Evolutionary conservation across 2,797 vertebrate genomes (phyloP).

Genomic region (Sebastes hubbsi): DNA sequence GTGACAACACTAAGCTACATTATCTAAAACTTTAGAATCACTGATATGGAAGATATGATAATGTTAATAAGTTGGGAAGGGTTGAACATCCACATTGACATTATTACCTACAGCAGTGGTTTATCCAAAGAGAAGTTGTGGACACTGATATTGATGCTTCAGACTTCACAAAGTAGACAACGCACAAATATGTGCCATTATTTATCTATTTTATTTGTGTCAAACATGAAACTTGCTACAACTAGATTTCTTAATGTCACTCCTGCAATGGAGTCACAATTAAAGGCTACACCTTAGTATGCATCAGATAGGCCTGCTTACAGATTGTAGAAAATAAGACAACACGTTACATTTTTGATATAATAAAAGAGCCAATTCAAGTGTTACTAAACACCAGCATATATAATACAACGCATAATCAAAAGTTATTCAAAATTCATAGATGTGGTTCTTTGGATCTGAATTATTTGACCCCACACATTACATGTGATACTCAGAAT

Average conservation of each 20-base stretch:
- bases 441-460: not conserved
- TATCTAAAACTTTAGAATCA: not conserved
- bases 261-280: not conserved
- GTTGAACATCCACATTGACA: not conserved
- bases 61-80: too few species aligned
- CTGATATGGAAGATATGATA: not conserved
- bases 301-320: not conserved
- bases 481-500: not conserved
- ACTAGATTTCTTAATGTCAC: not conserved
- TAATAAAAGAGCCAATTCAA: not conserved
- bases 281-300: not conserved
- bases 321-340: not conserved
- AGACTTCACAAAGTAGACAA: not conserved
- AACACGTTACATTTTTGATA: not conserved
- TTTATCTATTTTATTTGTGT: not conserved
- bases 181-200: not conserved
- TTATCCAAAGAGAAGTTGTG: not conserved
- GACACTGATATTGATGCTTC: not conserved
- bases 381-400: not conserved
- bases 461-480: not conserved
- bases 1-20: too few species aligned
- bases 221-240: not conserved
- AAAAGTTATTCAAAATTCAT: not conserved
- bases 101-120: not conserved
- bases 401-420: fast-evolving